Evolutionary conservation across 64 coral and sea anemone species (phyloP).

Genomic region (Porites australiensis): DNA sequence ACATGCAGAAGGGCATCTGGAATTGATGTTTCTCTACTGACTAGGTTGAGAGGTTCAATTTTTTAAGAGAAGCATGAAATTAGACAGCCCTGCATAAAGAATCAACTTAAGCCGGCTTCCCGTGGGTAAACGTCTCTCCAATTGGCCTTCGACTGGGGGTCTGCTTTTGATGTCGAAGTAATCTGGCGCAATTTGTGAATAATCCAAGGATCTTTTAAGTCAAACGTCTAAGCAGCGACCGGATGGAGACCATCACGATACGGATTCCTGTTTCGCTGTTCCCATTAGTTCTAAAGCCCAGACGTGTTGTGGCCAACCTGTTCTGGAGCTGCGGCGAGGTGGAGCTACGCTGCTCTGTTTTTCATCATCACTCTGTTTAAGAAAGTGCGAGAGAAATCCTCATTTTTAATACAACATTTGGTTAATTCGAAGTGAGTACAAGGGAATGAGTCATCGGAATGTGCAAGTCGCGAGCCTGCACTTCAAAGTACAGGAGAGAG

Average conservation of each 20-base stretch:
- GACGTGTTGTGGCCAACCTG: slow-evolving; percentile 79
- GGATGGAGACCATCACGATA: neutral
- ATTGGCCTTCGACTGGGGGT: too few relatives aligned
- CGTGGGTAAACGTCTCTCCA: too few relatives aligned
- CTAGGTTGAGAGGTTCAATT: too few relatives aligned
- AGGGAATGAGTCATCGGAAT: neutral
- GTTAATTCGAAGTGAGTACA: neutral
- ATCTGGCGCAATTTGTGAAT: neutral
- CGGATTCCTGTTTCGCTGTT: slow-evolving; percentile 31
- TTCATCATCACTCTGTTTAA: slow-evolving; percentile 48
- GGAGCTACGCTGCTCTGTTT: slow-evolving; percentile 25
- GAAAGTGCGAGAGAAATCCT: slow-evolving; percentile 6
- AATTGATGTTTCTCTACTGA: too few relatives aligned
- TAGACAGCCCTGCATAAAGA: neutral
- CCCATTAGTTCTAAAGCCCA: slow-evolving; percentile 70
- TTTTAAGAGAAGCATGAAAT: neutral
- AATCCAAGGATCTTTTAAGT: neutral
- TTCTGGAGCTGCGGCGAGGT: slow-evolving; percentile 60
- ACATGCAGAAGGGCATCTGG: too few relatives aligned
- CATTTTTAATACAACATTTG: neutral
- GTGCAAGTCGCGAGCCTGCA: neutral
- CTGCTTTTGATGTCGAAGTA: too few relatives aligned
- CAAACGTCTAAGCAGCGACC: neutral
- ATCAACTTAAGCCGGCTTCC: neutral
- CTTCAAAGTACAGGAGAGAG: neutral